Conservation (phyloP, 2,888 invertebrate species). For the Alloscopus bannaensis region DNA sequence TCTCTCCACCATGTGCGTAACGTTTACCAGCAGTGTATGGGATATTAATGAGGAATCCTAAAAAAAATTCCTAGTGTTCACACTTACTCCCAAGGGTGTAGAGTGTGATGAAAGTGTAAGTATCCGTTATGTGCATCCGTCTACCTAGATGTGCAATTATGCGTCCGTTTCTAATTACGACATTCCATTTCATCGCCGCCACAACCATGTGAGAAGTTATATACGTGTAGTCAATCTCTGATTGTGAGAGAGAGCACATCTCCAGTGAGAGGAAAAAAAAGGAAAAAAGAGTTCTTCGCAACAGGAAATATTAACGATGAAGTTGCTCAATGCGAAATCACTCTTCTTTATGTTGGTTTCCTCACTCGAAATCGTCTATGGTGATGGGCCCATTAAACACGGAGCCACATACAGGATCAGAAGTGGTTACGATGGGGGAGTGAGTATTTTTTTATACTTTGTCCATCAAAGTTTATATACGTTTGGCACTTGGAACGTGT, state of each 20-base stretch:
- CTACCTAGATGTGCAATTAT: neutral
- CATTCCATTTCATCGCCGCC: neutral
- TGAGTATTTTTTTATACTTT: too few relatives aligned
- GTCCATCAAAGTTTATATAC: slow-evolving; percentile 9
- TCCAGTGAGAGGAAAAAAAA: too few relatives aligned
- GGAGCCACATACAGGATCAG: slow-evolving; percentile 52
- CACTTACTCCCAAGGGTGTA: too few relatives aligned
- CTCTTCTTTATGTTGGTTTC: neutral
- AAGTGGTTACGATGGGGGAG: slow-evolving; percentile 54
- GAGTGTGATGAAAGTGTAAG: too few relatives aligned
- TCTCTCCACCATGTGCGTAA: too few relatives aligned
- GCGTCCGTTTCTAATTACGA: slow-evolving; percentile 15
- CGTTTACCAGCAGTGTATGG: too few relatives aligned
- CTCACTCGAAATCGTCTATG: slow-evolving; percentile 16
- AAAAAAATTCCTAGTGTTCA: too few relatives aligned
- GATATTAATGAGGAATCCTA: too few relatives aligned
- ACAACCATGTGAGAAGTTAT: neutral
- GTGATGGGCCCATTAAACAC: slow-evolving; percentile 47
- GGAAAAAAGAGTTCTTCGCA: neutral
- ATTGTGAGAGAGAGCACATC: slow-evolving; percentile 3
- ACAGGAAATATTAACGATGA: slow-evolving; percentile 31
- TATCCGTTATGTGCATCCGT: too few relatives aligned
- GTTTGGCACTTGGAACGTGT: too few relatives aligned
- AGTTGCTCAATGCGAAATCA: neutral
- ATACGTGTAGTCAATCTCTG: neutral